Evolutionary conservation across 1,140 invertebrate genomes (phyloP).

Genomic region (Oscheius sp.): DNA sequence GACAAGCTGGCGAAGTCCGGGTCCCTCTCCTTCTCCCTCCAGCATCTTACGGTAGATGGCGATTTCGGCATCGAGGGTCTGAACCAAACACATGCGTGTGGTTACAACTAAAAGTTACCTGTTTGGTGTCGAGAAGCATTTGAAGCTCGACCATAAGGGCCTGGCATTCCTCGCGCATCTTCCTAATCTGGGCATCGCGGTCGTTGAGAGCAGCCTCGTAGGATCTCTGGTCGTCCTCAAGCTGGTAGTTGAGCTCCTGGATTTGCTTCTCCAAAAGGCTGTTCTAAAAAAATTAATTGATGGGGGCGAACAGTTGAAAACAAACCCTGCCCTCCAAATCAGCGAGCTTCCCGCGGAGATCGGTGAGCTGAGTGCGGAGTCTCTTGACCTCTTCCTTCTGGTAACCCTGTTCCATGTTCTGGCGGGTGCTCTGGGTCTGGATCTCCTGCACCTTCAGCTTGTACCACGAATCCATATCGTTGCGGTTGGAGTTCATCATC

Average conservation of each 20-base stretch:
- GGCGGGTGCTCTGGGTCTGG: slow-evolving; percentile 63
- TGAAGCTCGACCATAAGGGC: slow-evolving; percentile 63
- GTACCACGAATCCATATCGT: slow-evolving; percentile 62
- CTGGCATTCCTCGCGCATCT: slow-evolving; percentile 62
- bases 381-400: slow-evolving; percentile 65
- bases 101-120: slow-evolving; percentile 17
- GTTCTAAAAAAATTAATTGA: slow-evolving; percentile 53
- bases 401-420: slow-evolving; percentile 65
- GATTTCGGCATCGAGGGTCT: slow-evolving; percentile 59
- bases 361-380: slow-evolving; percentile 62
- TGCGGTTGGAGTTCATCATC: slow-evolving; percentile 63
- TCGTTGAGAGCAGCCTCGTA: slow-evolving; percentile 48
- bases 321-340: slow-evolving; percentile 65
- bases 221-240: slow-evolving; percentile 60
- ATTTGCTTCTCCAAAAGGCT: slow-evolving; percentile 62
- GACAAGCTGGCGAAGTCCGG: slow-evolving; percentile 56
- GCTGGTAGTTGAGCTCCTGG: slow-evolving; percentile 61
- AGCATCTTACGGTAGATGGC: slow-evolving; percentile 61
- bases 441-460: slow-evolving; percentile 64
- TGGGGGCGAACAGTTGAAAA: neutral
- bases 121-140: slow-evolving; percentile 63
- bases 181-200: slow-evolving; percentile 57
- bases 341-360: slow-evolving; percentile 63
- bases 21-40: slow-evolving; percentile 58
- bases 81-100: neutral